These are phyloP conservation scores for Orbicella faveolata DNA, from an alignment of 64 coral and sea anemone species.

Conservation along the genomic window DNA sequence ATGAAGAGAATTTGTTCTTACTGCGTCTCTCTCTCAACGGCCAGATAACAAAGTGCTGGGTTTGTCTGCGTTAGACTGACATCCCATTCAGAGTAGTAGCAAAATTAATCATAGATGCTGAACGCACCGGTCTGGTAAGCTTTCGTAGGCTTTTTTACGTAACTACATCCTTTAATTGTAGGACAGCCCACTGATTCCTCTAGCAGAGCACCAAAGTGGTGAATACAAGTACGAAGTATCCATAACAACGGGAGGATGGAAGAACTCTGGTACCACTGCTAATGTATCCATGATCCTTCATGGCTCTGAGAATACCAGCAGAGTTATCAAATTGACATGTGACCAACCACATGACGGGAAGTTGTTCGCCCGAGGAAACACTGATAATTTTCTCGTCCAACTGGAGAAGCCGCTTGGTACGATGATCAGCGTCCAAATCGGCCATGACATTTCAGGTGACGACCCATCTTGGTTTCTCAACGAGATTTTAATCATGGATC, in stretches of 20 bases:
- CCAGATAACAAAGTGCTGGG: too few species aligned
- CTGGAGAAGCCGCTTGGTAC: conserved; percentile 39
- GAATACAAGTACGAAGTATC: conserved; percentile 23
- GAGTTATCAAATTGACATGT: background rate
- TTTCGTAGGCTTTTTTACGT: too few species aligned
- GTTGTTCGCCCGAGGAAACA: conserved; percentile 60
- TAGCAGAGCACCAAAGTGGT: background rate
- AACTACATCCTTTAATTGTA: background rate
- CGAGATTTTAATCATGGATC: background rate
- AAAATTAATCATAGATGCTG: too few species aligned
- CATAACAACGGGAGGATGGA: conserved; percentile 37
- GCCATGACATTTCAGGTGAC: conserved; percentile 71
- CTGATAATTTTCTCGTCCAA: conserved; percentile 46
- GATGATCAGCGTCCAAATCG: conserved; percentile 29
- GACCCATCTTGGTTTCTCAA: conserved; percentile 61
- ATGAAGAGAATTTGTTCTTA: too few species aligned
- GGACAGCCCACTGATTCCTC: background rate
- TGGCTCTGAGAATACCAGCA: conserved; percentile 14
- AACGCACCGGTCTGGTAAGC: too few species aligned
- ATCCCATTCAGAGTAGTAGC: too few species aligned
- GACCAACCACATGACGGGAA: background rate
- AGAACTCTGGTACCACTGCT: conserved; percentile 44
- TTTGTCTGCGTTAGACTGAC: too few species aligned
- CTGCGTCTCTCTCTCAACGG: too few species aligned
- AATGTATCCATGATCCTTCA: conserved; percentile 50